Conservation (phyloP, 2,888 invertebrate genomes). For the Campaea margaritaria region DNA sequence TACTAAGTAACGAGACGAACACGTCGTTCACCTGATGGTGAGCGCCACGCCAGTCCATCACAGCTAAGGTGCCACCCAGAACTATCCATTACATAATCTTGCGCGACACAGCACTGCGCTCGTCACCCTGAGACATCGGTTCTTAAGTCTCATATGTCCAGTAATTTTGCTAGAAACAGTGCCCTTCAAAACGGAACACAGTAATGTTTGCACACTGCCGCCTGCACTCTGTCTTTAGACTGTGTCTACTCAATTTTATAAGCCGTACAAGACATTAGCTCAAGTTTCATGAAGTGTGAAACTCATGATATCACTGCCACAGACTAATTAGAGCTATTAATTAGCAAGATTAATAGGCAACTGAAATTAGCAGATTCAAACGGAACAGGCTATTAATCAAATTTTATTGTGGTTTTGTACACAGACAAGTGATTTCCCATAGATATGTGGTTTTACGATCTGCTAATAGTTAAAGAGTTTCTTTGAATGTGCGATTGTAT, state of each 20-base stretch:
- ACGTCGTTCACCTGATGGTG: no score
- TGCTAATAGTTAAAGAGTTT: slow-evolving; percentile 46
- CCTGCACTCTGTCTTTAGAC: no score
- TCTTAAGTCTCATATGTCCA: no score
- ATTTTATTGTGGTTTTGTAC: slow-evolving; percentile 40
- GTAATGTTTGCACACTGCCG: no score
- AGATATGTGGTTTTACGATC: slow-evolving; percentile 50
- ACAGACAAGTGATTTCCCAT: slow-evolving; percentile 42
- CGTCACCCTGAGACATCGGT: no score
- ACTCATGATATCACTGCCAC: slow-evolving; percentile 71
- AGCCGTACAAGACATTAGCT: slow-evolving; percentile 8
- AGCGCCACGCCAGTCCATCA: no score
- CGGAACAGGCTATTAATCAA: slow-evolving; percentile 44
- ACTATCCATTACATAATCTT: no score
- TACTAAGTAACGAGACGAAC: no score
- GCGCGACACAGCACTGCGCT: no score
- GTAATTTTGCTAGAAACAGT: no score
- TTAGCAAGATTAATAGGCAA: slow-evolving; percentile 68
- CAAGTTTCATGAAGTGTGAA: slow-evolving; percentile 64
- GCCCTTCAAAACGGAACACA: no score
- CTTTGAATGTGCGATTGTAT: slow-evolving; percentile 41
- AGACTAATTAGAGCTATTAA: slow-evolving; percentile 60
- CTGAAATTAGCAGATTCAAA: slow-evolving; percentile 58
- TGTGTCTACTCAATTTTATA: not conserved
- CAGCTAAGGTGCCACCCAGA: no score